phyloP scores from a whole-genome alignment of 2,797 vertebrate species.

The Phyllotis vaccarum region DNA sequence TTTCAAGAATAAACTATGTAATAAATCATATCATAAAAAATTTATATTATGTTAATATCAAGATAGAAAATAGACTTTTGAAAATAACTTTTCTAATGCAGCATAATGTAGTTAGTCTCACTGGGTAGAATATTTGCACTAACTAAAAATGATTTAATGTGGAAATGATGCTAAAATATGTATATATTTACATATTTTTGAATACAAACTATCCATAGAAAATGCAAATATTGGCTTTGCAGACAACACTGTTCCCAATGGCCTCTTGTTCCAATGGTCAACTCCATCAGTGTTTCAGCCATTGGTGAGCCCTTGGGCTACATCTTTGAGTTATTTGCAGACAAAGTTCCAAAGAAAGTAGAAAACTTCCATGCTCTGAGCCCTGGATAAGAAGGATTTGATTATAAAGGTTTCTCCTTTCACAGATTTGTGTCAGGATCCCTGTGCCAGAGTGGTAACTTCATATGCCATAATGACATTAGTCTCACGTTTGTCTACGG shows the following conservation, averaged over 20 bases:
- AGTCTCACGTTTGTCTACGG: not conserved
- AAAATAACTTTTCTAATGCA: not conserved
- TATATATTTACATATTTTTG: not conserved
- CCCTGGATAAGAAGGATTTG: not conserved
- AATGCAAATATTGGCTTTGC: not conserved
- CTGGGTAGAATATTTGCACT: not conserved
- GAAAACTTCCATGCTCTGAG: not conserved
- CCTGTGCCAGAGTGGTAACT: not conserved
- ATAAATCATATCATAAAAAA: not conserved
- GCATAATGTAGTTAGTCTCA: not conserved
- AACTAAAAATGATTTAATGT: not conserved
- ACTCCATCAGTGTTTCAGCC: no score
- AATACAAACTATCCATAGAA: not conserved
- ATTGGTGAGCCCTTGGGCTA: not conserved
- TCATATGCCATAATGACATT: not conserved
- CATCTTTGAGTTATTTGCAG: not conserved
- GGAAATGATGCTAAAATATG: not conserved
- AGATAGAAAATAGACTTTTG: constrained; percentile 12
- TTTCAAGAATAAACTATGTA: not conserved
- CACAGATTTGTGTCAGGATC: not conserved
- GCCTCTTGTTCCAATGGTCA: not conserved
- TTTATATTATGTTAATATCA: not conserved
- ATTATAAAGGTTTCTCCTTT: not conserved
- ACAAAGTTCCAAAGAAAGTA: not conserved
- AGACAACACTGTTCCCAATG: not conserved